phyloP scores from a whole-genome alignment of 2,113 vertebrate genomes.

The Phocoena sinus region DNA sequence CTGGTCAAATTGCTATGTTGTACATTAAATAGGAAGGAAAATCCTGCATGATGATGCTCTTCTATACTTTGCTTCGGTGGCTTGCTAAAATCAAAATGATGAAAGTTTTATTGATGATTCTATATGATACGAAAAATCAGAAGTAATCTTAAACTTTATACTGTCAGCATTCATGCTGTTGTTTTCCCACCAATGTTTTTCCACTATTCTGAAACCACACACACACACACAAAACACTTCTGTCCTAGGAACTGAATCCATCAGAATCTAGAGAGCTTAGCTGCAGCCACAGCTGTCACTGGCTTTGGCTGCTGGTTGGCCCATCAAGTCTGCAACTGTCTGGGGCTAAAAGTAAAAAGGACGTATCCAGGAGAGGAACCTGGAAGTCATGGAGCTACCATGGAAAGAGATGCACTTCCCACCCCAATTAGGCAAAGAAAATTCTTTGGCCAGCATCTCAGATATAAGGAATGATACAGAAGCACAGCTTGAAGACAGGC shows the following conservation, averaged over 20 bases:
- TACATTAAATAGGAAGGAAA: not conserved
- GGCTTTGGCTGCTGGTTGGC: not conserved
- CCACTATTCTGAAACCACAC: not conserved
- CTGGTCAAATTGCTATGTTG: not conserved
- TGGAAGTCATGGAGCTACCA: too few relatives aligned
- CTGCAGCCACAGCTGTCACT: rapidly evolving
- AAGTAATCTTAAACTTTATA: not conserved
- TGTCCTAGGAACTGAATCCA: not conserved
- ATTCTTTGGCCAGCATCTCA: not conserved
- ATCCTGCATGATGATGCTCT: not conserved
- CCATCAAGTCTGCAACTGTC: not conserved
- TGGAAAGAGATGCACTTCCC: not conserved
- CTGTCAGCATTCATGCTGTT: not conserved
- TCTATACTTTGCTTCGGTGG: not conserved
- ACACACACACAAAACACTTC: not conserved
- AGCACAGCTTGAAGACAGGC: not conserved
- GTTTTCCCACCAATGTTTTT: not conserved
- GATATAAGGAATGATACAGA: not conserved
- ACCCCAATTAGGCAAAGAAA: not conserved
- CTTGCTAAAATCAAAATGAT: not conserved
- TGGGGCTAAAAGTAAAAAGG: not conserved
- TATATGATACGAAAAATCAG: not conserved
- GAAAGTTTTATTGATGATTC: not conserved
- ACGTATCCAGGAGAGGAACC: not conserved
- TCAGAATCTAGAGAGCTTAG: not conserved